Percentiles rank a stretch among this genome's conserved stretches.
Evolutionary conservation across 1,140 invertebrate genomes (phyloP).

Genomic region (Eupeodes corollae): DNA sequence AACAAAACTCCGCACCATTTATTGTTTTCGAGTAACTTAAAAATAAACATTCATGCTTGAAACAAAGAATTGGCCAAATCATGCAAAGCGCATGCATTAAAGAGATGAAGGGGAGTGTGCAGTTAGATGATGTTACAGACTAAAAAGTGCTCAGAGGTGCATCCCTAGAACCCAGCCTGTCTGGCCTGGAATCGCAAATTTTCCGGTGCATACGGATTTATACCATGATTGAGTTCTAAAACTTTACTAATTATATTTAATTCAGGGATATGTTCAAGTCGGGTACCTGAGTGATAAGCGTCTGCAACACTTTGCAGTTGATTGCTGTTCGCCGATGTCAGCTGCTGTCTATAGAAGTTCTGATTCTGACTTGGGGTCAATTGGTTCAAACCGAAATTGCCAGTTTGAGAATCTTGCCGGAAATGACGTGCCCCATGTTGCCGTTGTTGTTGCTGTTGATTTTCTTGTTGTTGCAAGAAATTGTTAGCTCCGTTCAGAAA

Average conservation of each 20-base stretch:
- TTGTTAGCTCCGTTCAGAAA: constrained; percentile 26
- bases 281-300: constrained; percentile 25
- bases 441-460: constrained; percentile 20
- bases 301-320: constrained; percentile 18
- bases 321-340: constrained; percentile 27
- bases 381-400: constrained; percentile 34
- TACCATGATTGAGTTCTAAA: constrained; percentile 59
- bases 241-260: constrained; percentile 71
- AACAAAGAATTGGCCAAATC: too few species aligned
- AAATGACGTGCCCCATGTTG: constrained; percentile 35
- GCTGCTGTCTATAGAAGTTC: constrained; percentile 32
- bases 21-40: too few species aligned
- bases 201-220: constrained; percentile 31
- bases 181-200: constrained; percentile 25
- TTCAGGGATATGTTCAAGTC: constrained; percentile 48
- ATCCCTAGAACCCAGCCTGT: neutral
- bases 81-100: neutral
- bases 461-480: constrained; percentile 18
- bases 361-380: constrained; percentile 20
- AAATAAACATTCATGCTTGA: too few species aligned
- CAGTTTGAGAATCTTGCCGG: constrained; percentile 38
- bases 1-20: too few species aligned
- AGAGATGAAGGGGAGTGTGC: neutral
- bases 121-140: neutral
- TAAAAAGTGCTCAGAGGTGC: constrained; percentile 21